phyloP scores from a whole-genome alignment of 2,113 vertebrate genomes.

The Oryzias celebensis region DNA sequence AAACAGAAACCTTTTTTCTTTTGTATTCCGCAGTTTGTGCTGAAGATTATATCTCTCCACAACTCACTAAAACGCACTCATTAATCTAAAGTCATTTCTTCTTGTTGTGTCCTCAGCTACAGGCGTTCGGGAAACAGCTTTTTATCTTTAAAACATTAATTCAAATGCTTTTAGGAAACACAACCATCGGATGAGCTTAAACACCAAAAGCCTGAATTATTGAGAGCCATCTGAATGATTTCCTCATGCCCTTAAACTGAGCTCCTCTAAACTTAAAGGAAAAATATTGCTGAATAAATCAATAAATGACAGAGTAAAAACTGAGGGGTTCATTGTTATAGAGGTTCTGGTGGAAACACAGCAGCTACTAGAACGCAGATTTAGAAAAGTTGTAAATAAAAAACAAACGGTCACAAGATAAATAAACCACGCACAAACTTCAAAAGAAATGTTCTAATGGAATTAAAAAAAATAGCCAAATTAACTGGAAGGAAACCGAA shows the following conservation, averaged over 20 bases:
- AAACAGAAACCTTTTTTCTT: background rate
- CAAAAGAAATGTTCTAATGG: background rate
- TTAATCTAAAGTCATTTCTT: background rate
- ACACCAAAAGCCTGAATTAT: background rate
- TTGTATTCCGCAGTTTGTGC: background rate
- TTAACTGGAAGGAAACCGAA: too few species aligned
- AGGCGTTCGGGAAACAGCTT: background rate
- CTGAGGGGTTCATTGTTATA: background rate
- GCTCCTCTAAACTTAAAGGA: background rate
- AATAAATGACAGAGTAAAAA: background rate
- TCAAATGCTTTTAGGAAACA: background rate
- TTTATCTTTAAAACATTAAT: background rate
- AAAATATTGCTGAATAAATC: background rate
- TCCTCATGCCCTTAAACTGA: background rate
- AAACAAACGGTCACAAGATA: too few species aligned
- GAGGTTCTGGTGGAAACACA: background rate
- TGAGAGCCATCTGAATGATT: background rate
- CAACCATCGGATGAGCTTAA: background rate
- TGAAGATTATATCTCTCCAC: background rate
- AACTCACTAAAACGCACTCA: background rate
- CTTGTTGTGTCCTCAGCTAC: background rate
- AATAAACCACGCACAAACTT: too few species aligned
- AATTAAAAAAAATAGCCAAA: background rate
- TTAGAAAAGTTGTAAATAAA: background rate
- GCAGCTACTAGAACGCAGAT: background rate